These are phyloP conservation scores for Gallinago jamesoni DNA, from an alignment of 2,113 vertebrate species.

Conservation along the genomic window DNA sequence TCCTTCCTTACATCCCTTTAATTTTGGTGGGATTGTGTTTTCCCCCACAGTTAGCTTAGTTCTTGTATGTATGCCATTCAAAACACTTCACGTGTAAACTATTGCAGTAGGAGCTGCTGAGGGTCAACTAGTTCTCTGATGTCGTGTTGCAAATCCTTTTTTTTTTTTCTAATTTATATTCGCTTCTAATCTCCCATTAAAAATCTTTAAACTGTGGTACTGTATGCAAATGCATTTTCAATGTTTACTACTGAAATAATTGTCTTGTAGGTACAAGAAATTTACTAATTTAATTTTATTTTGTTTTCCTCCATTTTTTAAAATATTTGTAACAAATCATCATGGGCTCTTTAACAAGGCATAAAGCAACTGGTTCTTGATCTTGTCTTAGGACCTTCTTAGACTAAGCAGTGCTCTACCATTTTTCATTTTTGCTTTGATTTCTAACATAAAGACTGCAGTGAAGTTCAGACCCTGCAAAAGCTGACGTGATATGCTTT, in stretches of 20 bases:
- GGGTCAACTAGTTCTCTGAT: background rate
- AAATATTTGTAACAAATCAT: background rate
- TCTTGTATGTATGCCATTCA: background rate
- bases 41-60: background rate
- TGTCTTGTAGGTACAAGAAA: background rate
- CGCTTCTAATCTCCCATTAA: background rate
- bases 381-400: background rate
- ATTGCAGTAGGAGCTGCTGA: background rate
- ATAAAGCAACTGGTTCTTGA: background rate
- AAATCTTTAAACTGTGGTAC: background rate
- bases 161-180: background rate
- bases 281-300: background rate
- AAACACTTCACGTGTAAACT: background rate
- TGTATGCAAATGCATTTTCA: background rate
- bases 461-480: background rate
- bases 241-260: background rate
- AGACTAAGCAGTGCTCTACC: background rate
- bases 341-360: background rate
- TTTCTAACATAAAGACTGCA: background rate
- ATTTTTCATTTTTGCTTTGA: background rate
- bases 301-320: background rate
- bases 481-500: background rate
- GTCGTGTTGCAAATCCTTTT: background rate
- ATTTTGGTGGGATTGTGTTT: background rate
- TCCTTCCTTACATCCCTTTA: background rate